Base-by-base conservation (phyloP, 1,140 invertebrate species). In the Ceratoteleas bidentatus region DNA sequence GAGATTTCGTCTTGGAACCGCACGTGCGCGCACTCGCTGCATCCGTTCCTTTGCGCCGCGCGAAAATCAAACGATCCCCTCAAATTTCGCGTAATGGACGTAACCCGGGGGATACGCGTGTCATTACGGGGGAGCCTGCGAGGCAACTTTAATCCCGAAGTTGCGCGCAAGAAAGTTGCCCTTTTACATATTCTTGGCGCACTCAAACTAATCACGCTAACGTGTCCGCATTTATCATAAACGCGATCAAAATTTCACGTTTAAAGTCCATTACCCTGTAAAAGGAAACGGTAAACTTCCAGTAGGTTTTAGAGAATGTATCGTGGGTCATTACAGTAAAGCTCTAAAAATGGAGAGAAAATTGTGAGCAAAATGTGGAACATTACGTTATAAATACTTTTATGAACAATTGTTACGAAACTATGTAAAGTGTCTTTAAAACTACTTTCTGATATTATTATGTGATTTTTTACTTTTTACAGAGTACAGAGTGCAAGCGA, bases 1-100 rank as follows among this genome's bases (percentile, higher is more conserved):
- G 81, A 75, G 74, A 74, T 78, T 83, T 74, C 53, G 58, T 34
- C 36, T 33, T 15, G 53, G 57, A 74, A 70, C 32, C 68, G 75
- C 69, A 83, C 81, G 78, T 74, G 78, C 74, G 53, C 53, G 49
- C 57, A 61, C 56, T 50, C 36, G 56, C 66, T 52, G 5, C 62
- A 57, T 53, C 53, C 47, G 32, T 69, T 75, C 66, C 66, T 57
- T 52, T 77, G 9, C 32, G n/a, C 75, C 50, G 36, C 69, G 56
- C 36, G 14, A 58, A 77, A 83, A 80, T 81, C 72, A 85, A 80
- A 82, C 80, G 72, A 50, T 76, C 78, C 79, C 83, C 80, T 79
- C 77, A 75, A 78, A 83, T 70, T 82, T 83, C 80, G 81, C 78
- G 78, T 84, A 86, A 86, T 84, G 83, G 82, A 77, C 58, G 77